Conservation (phyloP, 1,140 invertebrate species). For the Heliconius melpomene region DNA sequence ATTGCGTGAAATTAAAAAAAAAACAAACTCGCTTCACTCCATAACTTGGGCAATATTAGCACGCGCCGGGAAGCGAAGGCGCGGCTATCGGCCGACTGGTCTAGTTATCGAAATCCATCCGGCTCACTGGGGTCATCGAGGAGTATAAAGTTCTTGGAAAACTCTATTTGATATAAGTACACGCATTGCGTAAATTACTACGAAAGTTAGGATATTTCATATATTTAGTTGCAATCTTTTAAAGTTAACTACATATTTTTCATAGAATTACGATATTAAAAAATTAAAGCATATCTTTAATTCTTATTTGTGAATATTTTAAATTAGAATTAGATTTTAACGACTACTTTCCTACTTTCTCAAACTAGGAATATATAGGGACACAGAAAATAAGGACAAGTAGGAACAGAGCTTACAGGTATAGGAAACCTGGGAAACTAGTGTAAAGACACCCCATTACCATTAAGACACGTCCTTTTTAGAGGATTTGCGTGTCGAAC, state of each 20-base stretch:
- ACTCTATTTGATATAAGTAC: not conserved
- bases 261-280: too few species aligned
- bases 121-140: conserved; percentile 44
- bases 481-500: too few species aligned
- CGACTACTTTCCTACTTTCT: too few species aligned
- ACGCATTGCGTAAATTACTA: not conserved
- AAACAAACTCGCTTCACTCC: not conserved
- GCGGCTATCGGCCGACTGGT: conserved; percentile 58
- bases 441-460: too few species aligned
- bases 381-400: too few species aligned
- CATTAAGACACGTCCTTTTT: too few species aligned
- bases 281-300: too few species aligned
- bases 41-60: conserved; percentile 42
- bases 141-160: conserved; percentile 16
- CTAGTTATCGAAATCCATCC: conserved; percentile 64
- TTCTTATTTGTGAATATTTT: too few species aligned
- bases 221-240: not conserved
- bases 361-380: too few species aligned
- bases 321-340: too few species aligned
- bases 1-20: not conserved
- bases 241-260: not conserved
- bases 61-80: conserved; percentile 69
- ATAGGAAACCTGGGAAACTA: too few species aligned
- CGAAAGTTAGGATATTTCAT: not conserved
- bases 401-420: too few species aligned